Conservation (phyloP, 2,888 invertebrate genomes). For the Agelastica alni region DNA sequence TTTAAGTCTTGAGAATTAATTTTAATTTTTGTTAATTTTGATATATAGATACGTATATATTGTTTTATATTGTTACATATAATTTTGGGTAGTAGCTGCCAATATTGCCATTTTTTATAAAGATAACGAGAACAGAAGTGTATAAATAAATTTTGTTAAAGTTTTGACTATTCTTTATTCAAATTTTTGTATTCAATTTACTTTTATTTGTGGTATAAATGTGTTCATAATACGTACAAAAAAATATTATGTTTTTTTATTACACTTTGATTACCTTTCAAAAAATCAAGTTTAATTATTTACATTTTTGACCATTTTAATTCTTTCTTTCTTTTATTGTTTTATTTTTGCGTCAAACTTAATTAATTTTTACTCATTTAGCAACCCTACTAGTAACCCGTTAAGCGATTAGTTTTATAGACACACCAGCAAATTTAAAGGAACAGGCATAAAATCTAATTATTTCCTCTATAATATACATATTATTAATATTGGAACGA, state of each 20-base stretch:
- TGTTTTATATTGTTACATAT: conserved; percentile 31
- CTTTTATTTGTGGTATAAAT: conserved; percentile 26
- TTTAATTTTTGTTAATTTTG: conserved; percentile 31
- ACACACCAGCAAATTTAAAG: too few relatives aligned
- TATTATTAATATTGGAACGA: too few relatives aligned
- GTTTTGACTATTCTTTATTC: conserved; percentile 30
- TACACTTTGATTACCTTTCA: too few relatives aligned
- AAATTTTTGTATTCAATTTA: conserved; percentile 18
- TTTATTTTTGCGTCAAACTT: too few relatives aligned
- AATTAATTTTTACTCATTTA: too few relatives aligned
- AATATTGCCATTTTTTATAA: conserved; percentile 38
- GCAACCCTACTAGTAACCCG: too few relatives aligned
- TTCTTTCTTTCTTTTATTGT: too few relatives aligned
- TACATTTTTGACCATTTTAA: too few relatives aligned
- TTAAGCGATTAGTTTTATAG: too few relatives aligned
- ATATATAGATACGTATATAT: conserved; percentile 31
- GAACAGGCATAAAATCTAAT: too few relatives aligned
- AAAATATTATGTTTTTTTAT: conserved; percentile 15
- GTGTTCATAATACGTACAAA: conserved; percentile 33
- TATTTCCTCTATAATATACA: too few relatives aligned
- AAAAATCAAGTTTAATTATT: too few relatives aligned
- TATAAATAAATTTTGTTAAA: conserved; percentile 37
- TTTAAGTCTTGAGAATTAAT: conserved; percentile 12
- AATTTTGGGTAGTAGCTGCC: conserved; percentile 32
- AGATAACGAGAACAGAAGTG: conserved; percentile 30